Conservation (phyloP, 1,140 invertebrate genomes). For the Thaumatotibia leucotreta region DNA sequence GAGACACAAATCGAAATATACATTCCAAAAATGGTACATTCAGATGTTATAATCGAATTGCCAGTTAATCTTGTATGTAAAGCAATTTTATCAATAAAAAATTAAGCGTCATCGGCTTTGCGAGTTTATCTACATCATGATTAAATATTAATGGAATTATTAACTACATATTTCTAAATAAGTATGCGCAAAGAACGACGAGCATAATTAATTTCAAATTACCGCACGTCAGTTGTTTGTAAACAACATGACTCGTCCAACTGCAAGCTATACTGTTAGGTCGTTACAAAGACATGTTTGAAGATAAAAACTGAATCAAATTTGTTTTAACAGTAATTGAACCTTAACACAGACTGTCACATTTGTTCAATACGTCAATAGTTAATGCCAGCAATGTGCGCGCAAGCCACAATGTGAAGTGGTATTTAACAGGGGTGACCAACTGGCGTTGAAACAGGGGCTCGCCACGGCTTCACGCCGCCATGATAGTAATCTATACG, state of each 20-base stretch:
- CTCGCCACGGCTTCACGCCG: slow-evolving; percentile 61
- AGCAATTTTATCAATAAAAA: too few species aligned
- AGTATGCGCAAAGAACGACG: neutral
- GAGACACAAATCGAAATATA: slow-evolving; percentile 42
- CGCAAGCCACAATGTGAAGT: slow-evolving; percentile 72
- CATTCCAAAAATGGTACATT: neutral
- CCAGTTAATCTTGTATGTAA: too few species aligned
- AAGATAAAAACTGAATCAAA: neutral
- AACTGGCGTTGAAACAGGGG: slow-evolving; percentile 68
- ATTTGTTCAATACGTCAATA: slow-evolving; percentile 43
- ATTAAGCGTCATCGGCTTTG: neutral
- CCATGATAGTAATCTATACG: slow-evolving; percentile 65
- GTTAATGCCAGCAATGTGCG: slow-evolving; percentile 59
- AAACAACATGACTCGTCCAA: neutral
- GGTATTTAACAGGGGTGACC: slow-evolving; percentile 70
- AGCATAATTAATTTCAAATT: neutral
- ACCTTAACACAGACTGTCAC: slow-evolving; percentile 1
- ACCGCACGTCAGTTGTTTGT: neutral
- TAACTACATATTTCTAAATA: neutral
- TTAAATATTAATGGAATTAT: too few species aligned
- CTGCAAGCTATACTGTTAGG: neutral
- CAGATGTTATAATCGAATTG: neutral
- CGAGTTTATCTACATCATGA: too few species aligned
- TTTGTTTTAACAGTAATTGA: slow-evolving; percentile 24
- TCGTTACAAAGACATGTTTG: neutral